Evolutionary conservation across 2,797 vertebrate genomes (phyloP).

Genomic region (Chelon labrosus): DNA sequence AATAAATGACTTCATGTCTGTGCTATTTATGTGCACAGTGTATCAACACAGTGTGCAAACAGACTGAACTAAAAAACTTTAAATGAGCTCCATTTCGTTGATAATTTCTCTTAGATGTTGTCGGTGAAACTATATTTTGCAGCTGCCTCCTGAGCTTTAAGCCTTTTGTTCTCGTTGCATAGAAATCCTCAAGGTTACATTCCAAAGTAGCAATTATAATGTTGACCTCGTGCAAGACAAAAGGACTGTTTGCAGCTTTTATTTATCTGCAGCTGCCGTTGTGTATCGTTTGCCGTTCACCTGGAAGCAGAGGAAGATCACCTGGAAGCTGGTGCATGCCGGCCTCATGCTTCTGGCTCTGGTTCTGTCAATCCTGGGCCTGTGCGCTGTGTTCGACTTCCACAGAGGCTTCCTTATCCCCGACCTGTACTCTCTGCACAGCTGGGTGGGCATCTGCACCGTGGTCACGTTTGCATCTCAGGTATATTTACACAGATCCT

Average conservation of each 20-base stretch:
- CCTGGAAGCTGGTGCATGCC: slow-evolving; percentile 51
- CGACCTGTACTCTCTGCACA: slow-evolving; percentile 46
- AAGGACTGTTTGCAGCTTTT: neutral
- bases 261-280: slow-evolving; percentile 29
- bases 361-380: slow-evolving; percentile 36
- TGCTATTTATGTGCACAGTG: neutral
- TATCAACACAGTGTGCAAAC: neutral
- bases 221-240: too few relatives aligned
- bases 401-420: slow-evolving; percentile 22
- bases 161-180: neutral
- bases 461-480: slow-evolving; percentile 38
- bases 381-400: slow-evolving; percentile 42
- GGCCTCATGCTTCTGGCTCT: slow-evolving; percentile 41
- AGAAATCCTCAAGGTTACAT: neutral
- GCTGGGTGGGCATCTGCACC: slow-evolving; percentile 50
- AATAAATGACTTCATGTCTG: neutral
- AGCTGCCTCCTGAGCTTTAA: neutral
- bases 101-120: neutral
- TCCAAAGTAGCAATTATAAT: neutral
- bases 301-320: slow-evolving; percentile 44
- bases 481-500: slow-evolving; percentile 16
- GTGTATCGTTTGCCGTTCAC: slow-evolving; percentile 37
- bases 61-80: neutral
- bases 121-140: neutral
- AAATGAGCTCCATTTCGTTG: neutral